Evolutionary conservation across 1,140 invertebrate genomes (phyloP).

Genomic region (Pteromalus puparum): DNA sequence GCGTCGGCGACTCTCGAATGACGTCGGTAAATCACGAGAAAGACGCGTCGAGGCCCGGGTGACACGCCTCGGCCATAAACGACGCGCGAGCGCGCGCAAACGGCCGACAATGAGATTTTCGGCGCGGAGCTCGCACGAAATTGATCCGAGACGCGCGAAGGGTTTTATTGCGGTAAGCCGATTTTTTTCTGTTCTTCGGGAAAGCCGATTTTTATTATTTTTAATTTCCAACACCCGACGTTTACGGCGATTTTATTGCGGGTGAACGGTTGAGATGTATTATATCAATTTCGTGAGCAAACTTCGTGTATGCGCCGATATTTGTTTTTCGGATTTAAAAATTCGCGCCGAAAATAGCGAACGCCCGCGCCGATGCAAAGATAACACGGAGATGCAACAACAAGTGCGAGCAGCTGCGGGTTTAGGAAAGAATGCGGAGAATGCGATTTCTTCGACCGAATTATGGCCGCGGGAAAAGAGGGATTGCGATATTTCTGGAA

Average conservation of each 20-base stretch:
- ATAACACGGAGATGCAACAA: constrained; percentile 3
- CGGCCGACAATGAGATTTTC: constrained; percentile 41
- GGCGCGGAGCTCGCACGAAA: constrained; percentile 21
- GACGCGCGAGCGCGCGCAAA: constrained; percentile 51
- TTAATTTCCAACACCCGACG: constrained; percentile 36
- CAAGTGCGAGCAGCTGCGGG: neutral
- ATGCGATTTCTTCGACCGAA: constrained; percentile 20
- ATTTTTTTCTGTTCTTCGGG: neutral
- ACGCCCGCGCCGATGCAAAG: neutral
- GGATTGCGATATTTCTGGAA: constrained; percentile 37
- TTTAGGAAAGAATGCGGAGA: neutral
- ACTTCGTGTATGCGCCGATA: neutral
- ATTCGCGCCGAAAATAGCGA: constrained; percentile 9
- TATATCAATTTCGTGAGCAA: neutral
- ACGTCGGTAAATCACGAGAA: constrained; percentile 64
- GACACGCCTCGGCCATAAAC: constrained; percentile 69
- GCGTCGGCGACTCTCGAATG: constrained; percentile 52
- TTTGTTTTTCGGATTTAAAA: constrained; percentile 7
- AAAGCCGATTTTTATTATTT: constrained; percentile 40
- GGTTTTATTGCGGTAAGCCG: constrained; percentile 33
- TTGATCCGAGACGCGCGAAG: constrained; percentile 1
- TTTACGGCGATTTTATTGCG: constrained; percentile 21
- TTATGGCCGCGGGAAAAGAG: neutral
- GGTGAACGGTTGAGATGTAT: neutral
- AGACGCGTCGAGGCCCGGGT: constrained; percentile 38